Conservation (phyloP, 1,140 invertebrate genomes). For the Macrostomum lignano region DNA sequence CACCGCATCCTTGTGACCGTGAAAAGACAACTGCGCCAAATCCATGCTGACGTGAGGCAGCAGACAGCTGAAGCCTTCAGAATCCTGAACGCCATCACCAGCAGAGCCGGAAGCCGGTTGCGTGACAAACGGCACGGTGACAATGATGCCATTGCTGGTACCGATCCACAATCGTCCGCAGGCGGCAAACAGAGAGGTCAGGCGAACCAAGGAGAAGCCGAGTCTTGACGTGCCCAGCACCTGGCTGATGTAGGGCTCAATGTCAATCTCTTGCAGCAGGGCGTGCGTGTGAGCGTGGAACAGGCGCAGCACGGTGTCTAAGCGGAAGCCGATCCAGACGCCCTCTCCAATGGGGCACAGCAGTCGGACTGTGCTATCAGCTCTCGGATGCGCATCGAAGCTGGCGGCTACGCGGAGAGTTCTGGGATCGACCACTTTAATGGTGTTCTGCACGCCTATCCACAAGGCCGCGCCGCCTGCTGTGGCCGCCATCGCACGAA, state of each 20-base stretch:
- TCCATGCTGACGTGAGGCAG: slow-evolving; percentile 83
- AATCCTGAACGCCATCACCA: neutral
- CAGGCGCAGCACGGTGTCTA: slow-evolving; percentile 73
- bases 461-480: too few relatives aligned
- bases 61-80: slow-evolving; percentile 10
- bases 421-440: slow-evolving; percentile 66
- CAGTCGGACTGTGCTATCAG: slow-evolving; percentile 67
- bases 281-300: slow-evolving; percentile 86
- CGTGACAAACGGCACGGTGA: slow-evolving; percentile 65
- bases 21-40: slow-evolving; percentile 87
- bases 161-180: slow-evolving; percentile 54
- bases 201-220: slow-evolving; percentile 80
- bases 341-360: slow-evolving; percentile 68
- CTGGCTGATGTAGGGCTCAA: slow-evolving; percentile 91
- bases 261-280: slow-evolving; percentile 86
- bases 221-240: slow-evolving; percentile 86
- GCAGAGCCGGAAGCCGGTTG: slow-evolving; percentile 7
- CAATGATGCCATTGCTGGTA: slow-evolving; percentile 80
- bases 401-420: slow-evolving; percentile 42
- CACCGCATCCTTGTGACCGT: slow-evolving; percentile 87
- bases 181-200: slow-evolving; percentile 70
- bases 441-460: too few relatives aligned
- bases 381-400: slow-evolving; percentile 76
- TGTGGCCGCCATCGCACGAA: too few relatives aligned
- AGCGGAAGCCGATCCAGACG: slow-evolving; percentile 74